Percentiles rank a stretch among this genome's conserved stretches.
Evolutionary conservation across 2,797 vertebrate genomes (phyloP).

Genomic region (Gadopsis marmoratus): DNA sequence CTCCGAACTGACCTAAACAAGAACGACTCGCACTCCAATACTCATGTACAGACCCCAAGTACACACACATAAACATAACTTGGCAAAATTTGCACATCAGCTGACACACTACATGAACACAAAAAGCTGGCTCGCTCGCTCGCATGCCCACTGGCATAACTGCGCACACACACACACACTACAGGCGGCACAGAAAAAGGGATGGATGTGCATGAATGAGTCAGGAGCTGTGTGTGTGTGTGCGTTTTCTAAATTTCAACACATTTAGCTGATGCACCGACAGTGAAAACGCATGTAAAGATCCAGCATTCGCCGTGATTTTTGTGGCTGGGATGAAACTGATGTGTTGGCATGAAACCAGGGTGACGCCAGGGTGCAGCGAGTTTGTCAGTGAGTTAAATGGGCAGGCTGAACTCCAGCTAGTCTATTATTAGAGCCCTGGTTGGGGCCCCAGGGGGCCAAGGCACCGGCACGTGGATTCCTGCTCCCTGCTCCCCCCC

Average conservation of each 20-base stretch:
- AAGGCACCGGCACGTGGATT: conserved; percentile 68
- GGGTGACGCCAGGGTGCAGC: conserved; percentile 39
- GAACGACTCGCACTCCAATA: conserved; percentile 38
- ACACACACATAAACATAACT: not conserved
- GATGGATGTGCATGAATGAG: conserved; percentile 5
- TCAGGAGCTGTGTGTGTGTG: not conserved
- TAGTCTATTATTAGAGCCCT: conserved; percentile 72
- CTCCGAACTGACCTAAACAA: conserved; percentile 44
- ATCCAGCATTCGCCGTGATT: not conserved
- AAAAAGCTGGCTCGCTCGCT: not conserved
- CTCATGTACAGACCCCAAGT: conserved; percentile 16
- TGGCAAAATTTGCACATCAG: not conserved
- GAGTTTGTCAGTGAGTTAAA: conserved; percentile 49
- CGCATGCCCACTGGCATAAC: not conserved
- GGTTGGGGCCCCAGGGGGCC: conserved; percentile 46
- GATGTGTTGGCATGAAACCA: conserved; percentile 33
- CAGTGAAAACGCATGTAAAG: not conserved
- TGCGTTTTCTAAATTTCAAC: not conserved
- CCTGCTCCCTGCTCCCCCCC: conserved; percentile 21
- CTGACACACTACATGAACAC: not conserved
- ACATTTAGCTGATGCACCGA: conserved; percentile 8
- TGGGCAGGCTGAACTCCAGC: conserved; percentile 48
- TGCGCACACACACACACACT: not conserved
- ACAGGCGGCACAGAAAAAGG: not conserved
- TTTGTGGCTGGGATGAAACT: conserved; percentile 27